These are phyloP conservation scores for Eilema depressum DNA, from an alignment of 2,888 invertebrate species.

Conservation along the genomic window DNA sequence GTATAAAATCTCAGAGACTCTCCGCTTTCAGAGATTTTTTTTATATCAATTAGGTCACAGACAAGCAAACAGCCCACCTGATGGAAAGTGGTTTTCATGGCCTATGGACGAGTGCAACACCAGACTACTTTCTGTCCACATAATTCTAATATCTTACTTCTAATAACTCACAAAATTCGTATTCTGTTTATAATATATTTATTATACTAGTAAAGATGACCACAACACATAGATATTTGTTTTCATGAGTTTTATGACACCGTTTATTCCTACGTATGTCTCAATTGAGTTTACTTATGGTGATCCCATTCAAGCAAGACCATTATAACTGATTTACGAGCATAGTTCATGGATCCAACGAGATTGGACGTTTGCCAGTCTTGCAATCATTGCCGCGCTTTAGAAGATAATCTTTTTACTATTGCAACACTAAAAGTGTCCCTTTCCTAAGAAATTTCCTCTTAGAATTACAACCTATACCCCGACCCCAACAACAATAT, in stretches of 20 bases:
- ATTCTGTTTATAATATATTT: not conserved
- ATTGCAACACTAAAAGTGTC: not conserved
- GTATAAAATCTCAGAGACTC: no score
- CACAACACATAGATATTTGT: not conserved
- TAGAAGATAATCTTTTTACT: not conserved
- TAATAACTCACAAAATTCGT: not conserved
- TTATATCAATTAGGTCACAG: no score
- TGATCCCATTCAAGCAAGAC: not conserved
- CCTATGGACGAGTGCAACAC: no score
- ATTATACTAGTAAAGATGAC: not conserved
- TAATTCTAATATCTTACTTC: no score
- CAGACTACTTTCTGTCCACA: no score
- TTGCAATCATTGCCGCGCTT: not conserved
- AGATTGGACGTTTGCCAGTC: not conserved
- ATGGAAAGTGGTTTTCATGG: no score
- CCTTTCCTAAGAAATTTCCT: not conserved
- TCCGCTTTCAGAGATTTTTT: no score
- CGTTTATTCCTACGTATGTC: not conserved
- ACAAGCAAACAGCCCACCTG: no score
- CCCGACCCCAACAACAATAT: not conserved
- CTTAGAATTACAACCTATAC: not conserved
- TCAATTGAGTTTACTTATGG: not conserved
- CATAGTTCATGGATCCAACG: not conserved
- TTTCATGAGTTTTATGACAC: not conserved
- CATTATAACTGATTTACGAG: conserved; percentile 18